Base-by-base conservation (phyloP, 2,113 vertebrate genomes). In the Galemys pyrenaicus region DNA sequence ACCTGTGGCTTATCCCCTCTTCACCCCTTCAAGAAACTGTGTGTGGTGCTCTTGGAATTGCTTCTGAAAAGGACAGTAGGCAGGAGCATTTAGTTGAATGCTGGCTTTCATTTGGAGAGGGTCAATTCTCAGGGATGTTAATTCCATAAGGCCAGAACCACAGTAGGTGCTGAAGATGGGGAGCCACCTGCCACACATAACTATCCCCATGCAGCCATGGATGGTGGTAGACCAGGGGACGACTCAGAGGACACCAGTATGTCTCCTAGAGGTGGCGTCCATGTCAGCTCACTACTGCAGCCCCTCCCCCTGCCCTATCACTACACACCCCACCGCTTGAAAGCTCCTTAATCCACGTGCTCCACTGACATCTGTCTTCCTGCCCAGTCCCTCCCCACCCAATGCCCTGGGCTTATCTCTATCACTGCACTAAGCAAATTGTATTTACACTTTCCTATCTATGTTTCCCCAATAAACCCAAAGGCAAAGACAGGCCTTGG, bases 181-280 rank as follows among this genome's bases (percentile, higher is more conserved):
- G 22, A 41, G 0, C 0, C 70, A 64, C 6, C 3, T 2, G 2
- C 6, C 15, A 30, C 3, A 0, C 20, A 41, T 64, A 60, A 32
- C 24, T 0, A 0, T 54, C 71, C 44, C 17, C 1, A 1, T 26
- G 0, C 9, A 54, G 19, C 30, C 9, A 2, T 1, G 10, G 41
- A 51, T 70, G 56, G 39, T 4, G 2, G 20, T 26, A 28, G 73
- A 24, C 6, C 0, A 15, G 54, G 54, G 26, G 68, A 46, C 64
- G 71, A 46, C 6, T 0, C 20, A 5, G 28, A 26, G 56, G 19
- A 70, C 70, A 78, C 51, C 65, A 60, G 35, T 1, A 16, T 44
- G 37, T 60, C n/a, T 35, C 37, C 51, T 10, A 62, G 65, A 39
- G 12, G 28, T 44, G 60, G n/a, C 44, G 3, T 30, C 67, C 67